Evolutionary conservation across 2,888 invertebrate genomes (phyloP), one percentile per base, ranked within the genome.

Genomic region (Cataglyphis livida): DNA sequence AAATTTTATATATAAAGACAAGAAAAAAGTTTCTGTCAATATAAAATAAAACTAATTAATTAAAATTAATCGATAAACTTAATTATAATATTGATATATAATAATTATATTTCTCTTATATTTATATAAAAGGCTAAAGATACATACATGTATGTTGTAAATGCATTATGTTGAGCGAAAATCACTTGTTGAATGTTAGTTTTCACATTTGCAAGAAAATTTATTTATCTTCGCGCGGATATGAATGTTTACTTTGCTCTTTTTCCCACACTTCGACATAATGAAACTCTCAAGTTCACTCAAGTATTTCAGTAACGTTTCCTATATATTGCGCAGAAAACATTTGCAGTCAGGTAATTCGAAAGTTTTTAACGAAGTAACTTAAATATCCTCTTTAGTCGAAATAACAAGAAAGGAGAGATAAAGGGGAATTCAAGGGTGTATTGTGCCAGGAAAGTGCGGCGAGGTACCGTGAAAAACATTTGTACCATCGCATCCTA

Each of bases 331-430:
- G 78, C 28, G 21, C 57, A 6, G 59, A 61, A 79, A 28, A 59
- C 44, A 59, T 54, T 59, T 59, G 70, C 44, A 10, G 44, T 70
- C 18, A 44, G 32, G 32, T 70, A 70, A 79, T 9, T 25, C 35
- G 5, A 70, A 79, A 79, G 78, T 79, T 79, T 79, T 79, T 70
- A 70, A 70, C 70, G 44, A 79, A 70, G 59, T 44, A 79, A 79
- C 44, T 79, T 59, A 70, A 70, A 70, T 59, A 79, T 59, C 59
- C 57, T 32, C 32, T 18, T 78, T 44, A 59, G 35, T 18, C 21
- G 70, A 79, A 79, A 79, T 44, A 68, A 41, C 57, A 78, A 78
- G 78, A 70, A 78, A 68, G 44, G 70, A 61, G 44, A 70, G 59
- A 70, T 79, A 70, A 32, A 25, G 32, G 25, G 18, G 32, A 59